Base-by-base conservation (phyloP, 2,113 vertebrate genomes). In the Mormyrus lacerda region DNA sequence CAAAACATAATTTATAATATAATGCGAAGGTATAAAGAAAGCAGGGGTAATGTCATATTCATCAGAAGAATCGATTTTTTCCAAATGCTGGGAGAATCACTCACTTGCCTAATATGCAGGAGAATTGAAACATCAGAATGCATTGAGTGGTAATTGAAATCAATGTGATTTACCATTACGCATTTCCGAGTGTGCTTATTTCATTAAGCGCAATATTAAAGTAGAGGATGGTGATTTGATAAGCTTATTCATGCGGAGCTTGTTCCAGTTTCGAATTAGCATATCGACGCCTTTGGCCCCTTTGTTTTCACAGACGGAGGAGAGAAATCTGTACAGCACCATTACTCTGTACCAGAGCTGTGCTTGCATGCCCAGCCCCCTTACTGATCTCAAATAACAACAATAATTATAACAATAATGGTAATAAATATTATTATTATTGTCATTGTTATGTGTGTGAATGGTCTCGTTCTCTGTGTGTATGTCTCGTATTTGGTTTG, bases 101-200 rank as follows among this genome's bases (percentile, higher is more conserved):
- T 89, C 85, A 42, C 58, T 24, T 31, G n/a, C 19, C 85, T 55
- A 15, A 39, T 39, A 53, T 42, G 24, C 39, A 42, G 48, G 44
- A 79, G 47, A 82, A 87, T 47, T 39, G 19, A 90, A 86, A 55
- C 47, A 21, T 39, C n/a, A 35, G 10, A 47, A 89, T 86, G 58
- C 42, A 76, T 1, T 79, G 58, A 76, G 58, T 31, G 47, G n/a
- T 82, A 58, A 87, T 90, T 90, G 85, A 87, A 87, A 82, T 58
- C 31, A 44, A 39, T 87, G 85, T 45, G 47, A 90, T 90, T 79
- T 58, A 86, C 65, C 35, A 45, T 82, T 53, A 55, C 39, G 53
- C 85, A 58, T 90, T 76, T 90, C 61, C 86, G 83, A 82, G 85
- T 65, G 58, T 85, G 79, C 86, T 87, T 87, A 87, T 90, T 90